A percentile compares a stretch with the other conserved stretches of the same genome.
Conservation (phyloP, 2,797 vertebrate species). For the Gephyroberyx darwinii region DNA sequence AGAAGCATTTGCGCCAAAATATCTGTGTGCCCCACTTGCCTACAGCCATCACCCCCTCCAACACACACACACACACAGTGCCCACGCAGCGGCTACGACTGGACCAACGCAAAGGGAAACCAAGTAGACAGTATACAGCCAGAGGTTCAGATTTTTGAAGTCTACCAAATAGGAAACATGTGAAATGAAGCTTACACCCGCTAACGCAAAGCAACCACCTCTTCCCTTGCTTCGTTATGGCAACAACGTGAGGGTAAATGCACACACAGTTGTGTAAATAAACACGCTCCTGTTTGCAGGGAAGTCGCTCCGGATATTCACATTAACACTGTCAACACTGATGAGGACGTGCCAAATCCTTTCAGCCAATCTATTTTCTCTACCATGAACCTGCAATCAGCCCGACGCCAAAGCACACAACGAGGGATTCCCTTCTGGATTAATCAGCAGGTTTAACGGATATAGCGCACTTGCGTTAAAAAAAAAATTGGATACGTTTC, state of each 20-base stretch:
- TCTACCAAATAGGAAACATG: slow-evolving; percentile 39
- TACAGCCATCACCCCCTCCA: not conserved
- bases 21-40: not conserved
- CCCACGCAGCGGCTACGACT: not conserved
- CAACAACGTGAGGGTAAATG: slow-evolving; percentile 41
- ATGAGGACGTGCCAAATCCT: slow-evolving; percentile 61
- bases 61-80: not conserved
- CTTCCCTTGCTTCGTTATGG: slow-evolving; percentile 27
- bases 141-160: slow-evolving; percentile 1
- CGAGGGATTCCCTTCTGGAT: slow-evolving; percentile 21
- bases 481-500: not conserved
- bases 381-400: slow-evolving; percentile 28
- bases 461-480: slow-evolving; percentile 1
- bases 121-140: not conserved
- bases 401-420: slow-evolving; percentile 2
- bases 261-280: slow-evolving; percentile 39
- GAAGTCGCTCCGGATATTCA: slow-evolving; percentile 29
- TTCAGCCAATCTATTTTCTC: slow-evolving; percentile 32
- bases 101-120: not conserved
- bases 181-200: slow-evolving; percentile 22
- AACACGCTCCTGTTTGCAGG: slow-evolving; percentile 33
- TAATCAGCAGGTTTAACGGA: not conserved
- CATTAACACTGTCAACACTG: slow-evolving; percentile 56
- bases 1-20: not conserved
- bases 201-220: slow-evolving; percentile 31